Conservation (phyloP, 2,113 vertebrate genomes). For the Recurvirostra avosetta region DNA sequence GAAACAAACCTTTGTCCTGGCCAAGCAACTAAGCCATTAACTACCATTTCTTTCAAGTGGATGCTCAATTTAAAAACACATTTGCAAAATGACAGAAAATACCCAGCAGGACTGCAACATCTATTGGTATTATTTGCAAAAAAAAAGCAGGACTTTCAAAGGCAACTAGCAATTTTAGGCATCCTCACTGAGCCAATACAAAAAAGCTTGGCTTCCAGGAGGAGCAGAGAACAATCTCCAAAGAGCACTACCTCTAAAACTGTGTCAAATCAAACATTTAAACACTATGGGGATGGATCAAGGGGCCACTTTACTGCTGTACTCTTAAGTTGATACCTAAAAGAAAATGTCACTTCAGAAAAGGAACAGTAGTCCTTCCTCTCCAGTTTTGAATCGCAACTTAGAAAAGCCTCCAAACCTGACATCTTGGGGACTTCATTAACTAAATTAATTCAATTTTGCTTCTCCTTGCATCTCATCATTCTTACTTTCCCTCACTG, state of each 20-base stretch:
- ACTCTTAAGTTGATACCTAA: background rate
- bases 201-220: background rate
- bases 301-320: background rate
- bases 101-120: background rate
- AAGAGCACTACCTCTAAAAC: background rate
- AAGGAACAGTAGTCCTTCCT: background rate
- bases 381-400: fast-evolving
- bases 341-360: background rate
- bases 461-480: background rate
- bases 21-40: constrained; percentile 56
- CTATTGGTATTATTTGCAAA: background rate
- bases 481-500: background rate
- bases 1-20: constrained; percentile 48
- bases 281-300: background rate
- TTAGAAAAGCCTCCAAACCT: background rate
- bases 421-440: background rate
- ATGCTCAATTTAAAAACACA: background rate
- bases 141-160: background rate
- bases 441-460: background rate
- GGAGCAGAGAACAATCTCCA: background rate
- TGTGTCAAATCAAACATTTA: background rate
- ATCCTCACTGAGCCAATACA: background rate
- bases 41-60: background rate
- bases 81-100: background rate
- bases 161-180: background rate